Percentiles rank a stretch among this genome's conserved stretches.
Evolutionary conservation across 2,888 invertebrate genomes (phyloP).

Genomic region (Anodontia alba): DNA sequence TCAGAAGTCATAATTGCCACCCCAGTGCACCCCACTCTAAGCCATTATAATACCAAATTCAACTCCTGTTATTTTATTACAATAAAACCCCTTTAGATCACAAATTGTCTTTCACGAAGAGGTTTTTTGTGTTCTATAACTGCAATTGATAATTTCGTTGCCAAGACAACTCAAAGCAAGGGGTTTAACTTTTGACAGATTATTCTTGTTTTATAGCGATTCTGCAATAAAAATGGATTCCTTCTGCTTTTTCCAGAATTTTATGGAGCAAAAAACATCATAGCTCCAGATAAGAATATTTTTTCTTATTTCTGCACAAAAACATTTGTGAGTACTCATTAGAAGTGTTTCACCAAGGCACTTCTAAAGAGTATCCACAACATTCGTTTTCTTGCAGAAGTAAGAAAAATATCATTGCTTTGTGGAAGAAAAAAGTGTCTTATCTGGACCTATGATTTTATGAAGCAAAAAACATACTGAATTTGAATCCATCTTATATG

Average conservation of each 20-base stretch:
- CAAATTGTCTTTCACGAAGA: constrained; percentile 65
- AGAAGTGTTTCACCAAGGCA: no score
- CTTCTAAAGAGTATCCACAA: no score
- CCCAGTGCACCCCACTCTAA: no score
- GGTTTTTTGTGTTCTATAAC: constrained; percentile 59
- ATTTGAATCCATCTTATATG: constrained; percentile 5
- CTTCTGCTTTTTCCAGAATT: constrained; percentile 2
- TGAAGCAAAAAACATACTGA: not conserved
- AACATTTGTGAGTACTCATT: no score
- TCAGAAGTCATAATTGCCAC: no score
- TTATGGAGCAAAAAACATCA: constrained; percentile 9
- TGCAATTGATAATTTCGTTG: constrained; percentile 63
- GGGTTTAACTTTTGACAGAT: constrained; percentile 66
- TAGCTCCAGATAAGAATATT: no score
- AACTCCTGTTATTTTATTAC: constrained; percentile 37
- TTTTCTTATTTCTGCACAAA: no score
- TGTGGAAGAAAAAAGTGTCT: no score
- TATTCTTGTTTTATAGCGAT: constrained; percentile 61
- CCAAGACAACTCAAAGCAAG: constrained; percentile 56
- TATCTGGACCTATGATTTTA: no score
- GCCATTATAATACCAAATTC: not conserved
- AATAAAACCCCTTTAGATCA: constrained; percentile 52
- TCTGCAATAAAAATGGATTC: constrained; percentile 50
- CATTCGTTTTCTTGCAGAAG: no score
- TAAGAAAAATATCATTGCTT: no score